These are phyloP conservation scores for Toxonevra muliebris DNA, from an alignment of 2,888 invertebrate genomes.

Conservation along the genomic window DNA sequence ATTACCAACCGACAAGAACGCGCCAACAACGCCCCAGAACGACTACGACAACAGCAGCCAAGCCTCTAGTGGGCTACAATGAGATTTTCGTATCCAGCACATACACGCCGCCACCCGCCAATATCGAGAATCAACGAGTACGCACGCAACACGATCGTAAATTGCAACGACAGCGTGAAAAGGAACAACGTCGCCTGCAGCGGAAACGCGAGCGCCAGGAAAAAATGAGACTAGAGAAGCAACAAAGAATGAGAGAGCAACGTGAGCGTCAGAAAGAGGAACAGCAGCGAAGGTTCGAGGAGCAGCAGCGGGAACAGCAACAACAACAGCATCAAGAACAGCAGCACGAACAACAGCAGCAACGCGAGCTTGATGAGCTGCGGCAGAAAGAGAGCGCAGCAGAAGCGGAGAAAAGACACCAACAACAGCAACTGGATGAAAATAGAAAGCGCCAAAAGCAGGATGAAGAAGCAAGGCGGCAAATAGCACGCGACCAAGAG, in stretches of 20 bases:
- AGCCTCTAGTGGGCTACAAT: slow-evolving; percentile 38
- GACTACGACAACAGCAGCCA: slow-evolving; percentile 33
- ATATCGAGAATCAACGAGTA: slow-evolving; percentile 20
- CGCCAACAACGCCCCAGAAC: slow-evolving; percentile 31
- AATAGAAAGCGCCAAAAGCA: slow-evolving; percentile 44
- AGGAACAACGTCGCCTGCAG: slow-evolving; percentile 50
- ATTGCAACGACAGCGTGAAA: slow-evolving; percentile 51
- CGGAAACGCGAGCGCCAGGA: slow-evolving; percentile 49
- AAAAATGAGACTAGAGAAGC: slow-evolving; percentile 43
- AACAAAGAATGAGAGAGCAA: slow-evolving; percentile 42
- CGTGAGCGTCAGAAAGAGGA: slow-evolving; percentile 35
- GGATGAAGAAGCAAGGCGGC: slow-evolving; percentile 41
- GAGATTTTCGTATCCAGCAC: slow-evolving; percentile 40
- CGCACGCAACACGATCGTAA: slow-evolving; percentile 53
- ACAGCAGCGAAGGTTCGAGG: slow-evolving; percentile 37
- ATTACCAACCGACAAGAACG: slow-evolving; percentile 38
- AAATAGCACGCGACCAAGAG: slow-evolving; percentile 39
- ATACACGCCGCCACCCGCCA: slow-evolving; percentile 12
- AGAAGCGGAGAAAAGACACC: slow-evolving; percentile 42
- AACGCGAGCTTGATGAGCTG: slow-evolving; percentile 30
- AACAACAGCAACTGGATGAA: slow-evolving; percentile 44
- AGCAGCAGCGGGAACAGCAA: slow-evolving; percentile 25
- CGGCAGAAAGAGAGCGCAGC: slow-evolving; percentile 40
- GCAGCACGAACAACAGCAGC: slow-evolving; percentile 40
- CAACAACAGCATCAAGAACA: slow-evolving; percentile 39